phyloP scores from a whole-genome alignment of 2,797 vertebrate species.

The Gallinago nigripennis region DNA sequence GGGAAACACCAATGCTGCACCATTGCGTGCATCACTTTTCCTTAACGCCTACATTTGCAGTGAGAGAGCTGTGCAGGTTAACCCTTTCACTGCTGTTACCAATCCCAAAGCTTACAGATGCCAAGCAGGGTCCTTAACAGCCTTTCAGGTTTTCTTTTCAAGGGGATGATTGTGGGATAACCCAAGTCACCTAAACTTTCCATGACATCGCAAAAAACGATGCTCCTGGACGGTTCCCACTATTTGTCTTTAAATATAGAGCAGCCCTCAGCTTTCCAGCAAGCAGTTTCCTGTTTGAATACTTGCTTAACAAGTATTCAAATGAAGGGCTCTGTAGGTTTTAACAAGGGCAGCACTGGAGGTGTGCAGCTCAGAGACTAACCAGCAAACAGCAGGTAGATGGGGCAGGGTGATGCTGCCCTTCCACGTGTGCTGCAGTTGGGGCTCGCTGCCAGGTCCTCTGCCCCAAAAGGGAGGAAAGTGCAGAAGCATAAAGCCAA shows the following conservation, averaged over 20 bases:
- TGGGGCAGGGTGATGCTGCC: neutral
- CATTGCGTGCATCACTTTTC: neutral
- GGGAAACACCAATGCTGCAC: constrained; percentile 38
- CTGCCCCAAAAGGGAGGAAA: neutral
- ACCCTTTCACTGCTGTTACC: neutral
- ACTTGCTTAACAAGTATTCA: constrained; percentile 22
- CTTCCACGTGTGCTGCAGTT: neutral
- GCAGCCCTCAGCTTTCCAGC: constrained; percentile 3
- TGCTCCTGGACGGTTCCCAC: neutral
- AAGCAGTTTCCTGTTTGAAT: constrained; percentile 27
- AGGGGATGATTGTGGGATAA: neutral
- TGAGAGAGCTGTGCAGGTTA: neutral
- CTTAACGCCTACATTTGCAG: neutral
- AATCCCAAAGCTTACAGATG: neutral
- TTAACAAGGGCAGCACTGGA: neutral
- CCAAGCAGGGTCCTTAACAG: neutral
- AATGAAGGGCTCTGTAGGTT: neutral
- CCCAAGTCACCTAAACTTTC: neutral
- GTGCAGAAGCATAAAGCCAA: neutral
- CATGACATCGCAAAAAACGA: neutral
- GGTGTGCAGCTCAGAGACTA: accelerated
- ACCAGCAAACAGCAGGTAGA: neutral
- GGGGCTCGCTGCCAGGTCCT: neutral
- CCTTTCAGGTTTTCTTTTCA: neutral
- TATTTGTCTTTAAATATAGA: constrained; percentile 43